These are phyloP conservation scores for Loris lydekkerianus DNA, from an alignment of 2,797 vertebrate genomes.

Conservation along the genomic window DNA sequence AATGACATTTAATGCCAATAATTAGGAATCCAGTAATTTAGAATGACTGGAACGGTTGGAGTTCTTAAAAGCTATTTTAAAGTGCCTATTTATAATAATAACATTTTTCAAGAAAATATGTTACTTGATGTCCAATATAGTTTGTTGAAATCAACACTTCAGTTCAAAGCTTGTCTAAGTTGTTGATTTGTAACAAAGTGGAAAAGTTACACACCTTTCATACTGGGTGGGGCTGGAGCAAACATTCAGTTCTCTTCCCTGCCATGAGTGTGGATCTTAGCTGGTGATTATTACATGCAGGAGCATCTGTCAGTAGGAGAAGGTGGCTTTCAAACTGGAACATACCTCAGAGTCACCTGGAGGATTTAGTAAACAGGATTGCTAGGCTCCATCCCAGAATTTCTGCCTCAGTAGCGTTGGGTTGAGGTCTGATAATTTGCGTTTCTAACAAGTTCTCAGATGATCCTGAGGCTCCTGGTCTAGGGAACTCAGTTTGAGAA, in stretches of 20 bases:
- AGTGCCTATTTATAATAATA: slow-evolving; percentile 46
- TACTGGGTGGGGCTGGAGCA: background rate
- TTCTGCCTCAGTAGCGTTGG: no score
- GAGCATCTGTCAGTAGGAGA: background rate
- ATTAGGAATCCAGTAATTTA: slow-evolving; percentile 43
- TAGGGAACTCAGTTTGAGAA: background rate
- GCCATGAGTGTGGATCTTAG: background rate
- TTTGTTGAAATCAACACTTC: slow-evolving; percentile 2
- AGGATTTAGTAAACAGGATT: background rate
- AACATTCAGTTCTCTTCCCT: rapidly evolving
- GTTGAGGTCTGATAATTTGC: no score
- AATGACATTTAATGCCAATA: background rate
- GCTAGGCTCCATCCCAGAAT: background rate
- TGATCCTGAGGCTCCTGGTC: background rate
- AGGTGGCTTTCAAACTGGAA: background rate
- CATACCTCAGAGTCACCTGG: background rate
- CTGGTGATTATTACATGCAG: background rate
- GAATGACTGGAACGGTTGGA: background rate
- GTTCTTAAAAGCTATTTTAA: slow-evolving; percentile 17
- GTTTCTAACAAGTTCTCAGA: no score
- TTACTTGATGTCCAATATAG: background rate
- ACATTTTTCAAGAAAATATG: slow-evolving; percentile 25
- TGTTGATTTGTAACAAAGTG: background rate
- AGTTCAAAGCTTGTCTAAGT: background rate
- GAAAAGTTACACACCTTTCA: background rate